Percentiles rank a stretch among this genome's conserved stretches.
Evolutionary conservation across 2,888 invertebrate species (phyloP).

Genomic region (Coenonympha glycerion): DNA sequence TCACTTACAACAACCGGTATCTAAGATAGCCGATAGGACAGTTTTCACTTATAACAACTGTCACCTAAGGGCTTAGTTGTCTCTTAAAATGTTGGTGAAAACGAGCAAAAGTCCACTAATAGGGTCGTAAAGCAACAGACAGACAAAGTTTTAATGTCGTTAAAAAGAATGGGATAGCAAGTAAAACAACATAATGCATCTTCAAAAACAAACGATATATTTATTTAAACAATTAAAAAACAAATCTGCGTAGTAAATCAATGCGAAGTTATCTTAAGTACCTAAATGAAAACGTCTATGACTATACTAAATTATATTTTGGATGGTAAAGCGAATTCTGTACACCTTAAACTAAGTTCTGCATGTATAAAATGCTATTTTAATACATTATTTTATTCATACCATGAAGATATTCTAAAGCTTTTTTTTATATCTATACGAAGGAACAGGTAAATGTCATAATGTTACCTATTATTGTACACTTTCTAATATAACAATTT

Average conservation of each 20-base stretch:
- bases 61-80: too few relatives aligned
- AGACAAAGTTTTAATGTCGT: too few relatives aligned
- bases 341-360: constrained; percentile 24
- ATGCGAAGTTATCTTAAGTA: constrained; percentile 48
- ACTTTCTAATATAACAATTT: background rate
- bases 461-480: background rate
- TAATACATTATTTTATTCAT: constrained; percentile 14
- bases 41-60: too few relatives aligned
- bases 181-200: constrained; percentile 31
- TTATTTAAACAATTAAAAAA: constrained; percentile 50
- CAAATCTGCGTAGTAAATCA: constrained; percentile 42
- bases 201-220: constrained; percentile 60
- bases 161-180: constrained; percentile 9
- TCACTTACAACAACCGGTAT: too few relatives aligned
- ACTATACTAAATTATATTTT: constrained; percentile 27
- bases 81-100: too few relatives aligned
- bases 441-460: constrained; percentile 26
- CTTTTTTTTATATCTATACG: constrained; percentile 13
- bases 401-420: constrained; percentile 22
- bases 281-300: constrained; percentile 39
- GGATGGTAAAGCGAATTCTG: constrained; percentile 41
- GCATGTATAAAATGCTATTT: constrained; percentile 36
- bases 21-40: too few relatives aligned
- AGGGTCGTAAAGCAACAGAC: too few relatives aligned
- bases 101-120: too few relatives aligned